Evolutionary conservation across 1,140 invertebrate species (phyloP).

Genomic region (Tenebrio molitor): DNA sequence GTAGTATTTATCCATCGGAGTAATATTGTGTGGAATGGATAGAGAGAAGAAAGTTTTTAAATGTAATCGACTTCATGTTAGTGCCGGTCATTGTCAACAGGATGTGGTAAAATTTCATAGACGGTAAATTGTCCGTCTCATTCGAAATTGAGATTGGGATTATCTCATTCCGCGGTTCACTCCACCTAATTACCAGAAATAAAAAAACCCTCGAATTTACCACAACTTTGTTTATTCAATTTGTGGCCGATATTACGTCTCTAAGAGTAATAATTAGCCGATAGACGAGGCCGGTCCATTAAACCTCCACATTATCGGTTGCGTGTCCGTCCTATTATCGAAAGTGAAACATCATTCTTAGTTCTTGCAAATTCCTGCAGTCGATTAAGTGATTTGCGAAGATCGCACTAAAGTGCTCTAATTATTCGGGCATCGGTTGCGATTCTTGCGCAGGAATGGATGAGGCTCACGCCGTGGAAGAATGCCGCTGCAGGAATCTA

Average conservation of each 20-base stretch:
- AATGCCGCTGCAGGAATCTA: conserved; percentile 21
- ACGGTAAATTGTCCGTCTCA: conserved; percentile 17
- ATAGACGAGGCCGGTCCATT: neutral
- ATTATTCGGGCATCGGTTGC: conserved; percentile 23
- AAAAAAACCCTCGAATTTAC: conserved; percentile 4
- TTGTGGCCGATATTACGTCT: neutral
- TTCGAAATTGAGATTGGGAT: neutral
- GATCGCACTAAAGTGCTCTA: conserved; percentile 21
- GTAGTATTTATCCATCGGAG: too few species aligned
- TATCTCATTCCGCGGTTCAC: conserved; percentile 29
- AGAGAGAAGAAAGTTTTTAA: too few species aligned
- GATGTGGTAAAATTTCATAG: conserved; percentile 28
- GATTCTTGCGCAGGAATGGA: neutral
- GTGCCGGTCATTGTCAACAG: conserved; percentile 13
- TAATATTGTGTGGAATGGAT: too few species aligned
- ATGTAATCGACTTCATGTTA: neutral
- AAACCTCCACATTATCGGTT: neutral
- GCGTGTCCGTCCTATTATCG: neutral
- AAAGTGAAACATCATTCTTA: conserved; percentile 20
- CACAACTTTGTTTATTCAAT: conserved; percentile 21
- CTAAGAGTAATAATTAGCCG: neutral
- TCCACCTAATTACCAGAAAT: conserved; percentile 15
- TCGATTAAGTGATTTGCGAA: conserved; percentile 23
- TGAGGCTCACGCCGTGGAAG: conserved; percentile 7
- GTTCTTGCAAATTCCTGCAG: conserved; percentile 2